These are phyloP conservation scores for Cremastinae sp. DNA, from an alignment of 2,888 invertebrate genomes.

Conservation along the genomic window DNA sequence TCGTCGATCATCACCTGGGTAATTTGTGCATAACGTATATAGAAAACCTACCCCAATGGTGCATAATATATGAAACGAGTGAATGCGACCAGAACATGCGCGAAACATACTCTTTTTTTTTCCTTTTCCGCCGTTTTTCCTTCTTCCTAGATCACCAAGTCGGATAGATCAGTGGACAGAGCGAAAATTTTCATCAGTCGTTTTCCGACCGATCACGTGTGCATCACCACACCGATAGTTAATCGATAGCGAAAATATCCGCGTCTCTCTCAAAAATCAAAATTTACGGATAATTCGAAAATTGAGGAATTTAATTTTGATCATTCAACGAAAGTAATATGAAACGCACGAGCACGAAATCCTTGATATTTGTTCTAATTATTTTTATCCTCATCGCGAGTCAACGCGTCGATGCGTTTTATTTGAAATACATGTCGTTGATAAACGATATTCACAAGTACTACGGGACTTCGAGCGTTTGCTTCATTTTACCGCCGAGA, in stretches of 20 bases:
- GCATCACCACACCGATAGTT: neutral
- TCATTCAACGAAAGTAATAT: too few species aligned
- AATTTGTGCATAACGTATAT: constrained; percentile 54
- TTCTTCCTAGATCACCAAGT: constrained; percentile 46
- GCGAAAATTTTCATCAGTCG: constrained; percentile 28
- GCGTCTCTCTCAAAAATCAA: too few species aligned
- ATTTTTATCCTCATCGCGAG: neutral
- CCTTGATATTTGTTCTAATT: neutral
- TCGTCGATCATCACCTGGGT: constrained; percentile 46
- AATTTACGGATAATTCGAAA: too few species aligned
- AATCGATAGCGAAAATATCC: too few species aligned
- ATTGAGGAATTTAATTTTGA: too few species aligned
- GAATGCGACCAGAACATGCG: constrained; percentile 44
- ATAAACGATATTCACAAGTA: constrained; percentile 61
- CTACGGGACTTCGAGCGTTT: constrained; percentile 65
- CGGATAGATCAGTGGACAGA: constrained; percentile 40
- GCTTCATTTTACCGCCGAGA: constrained; percentile 59
- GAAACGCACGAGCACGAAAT: too few species aligned
- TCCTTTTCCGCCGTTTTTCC: too few species aligned
- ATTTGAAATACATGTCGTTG: constrained; percentile 40
- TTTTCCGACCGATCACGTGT: constrained; percentile 18
- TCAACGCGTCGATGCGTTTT: constrained; percentile 3
- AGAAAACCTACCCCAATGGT: constrained; percentile 25
- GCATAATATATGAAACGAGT: constrained; percentile 50
- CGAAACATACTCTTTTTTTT: neutral